Evolutionary conservation across 2,888 invertebrate species (phyloP).

Genomic region (Rhingia campestris): DNA sequence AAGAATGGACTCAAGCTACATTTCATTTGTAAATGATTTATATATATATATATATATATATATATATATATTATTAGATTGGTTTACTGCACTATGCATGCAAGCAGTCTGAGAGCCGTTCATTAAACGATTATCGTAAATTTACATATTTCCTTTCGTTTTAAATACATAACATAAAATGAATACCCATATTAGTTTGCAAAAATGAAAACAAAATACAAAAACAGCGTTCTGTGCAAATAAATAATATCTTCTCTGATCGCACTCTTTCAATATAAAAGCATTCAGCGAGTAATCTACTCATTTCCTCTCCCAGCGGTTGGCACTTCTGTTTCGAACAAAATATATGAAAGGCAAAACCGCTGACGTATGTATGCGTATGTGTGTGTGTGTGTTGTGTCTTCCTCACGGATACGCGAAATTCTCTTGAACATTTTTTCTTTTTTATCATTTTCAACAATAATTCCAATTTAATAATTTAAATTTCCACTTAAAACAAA

Average conservation of each 20-base stretch:
- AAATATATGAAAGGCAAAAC: constrained; percentile 70
- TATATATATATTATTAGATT: too few relatives aligned
- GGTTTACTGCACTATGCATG: too few relatives aligned
- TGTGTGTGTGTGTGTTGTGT: constrained; percentile 74
- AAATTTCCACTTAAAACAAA: constrained; percentile 47
- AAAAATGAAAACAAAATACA: too few relatives aligned
- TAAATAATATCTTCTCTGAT: background rate
- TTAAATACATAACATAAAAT: too few relatives aligned
- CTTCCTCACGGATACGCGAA: constrained; percentile 74
- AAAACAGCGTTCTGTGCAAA: background rate
- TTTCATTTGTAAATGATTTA: too few relatives aligned
- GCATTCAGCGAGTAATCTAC: constrained; percentile 24
- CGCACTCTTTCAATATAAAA: background rate
- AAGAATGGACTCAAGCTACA: too few relatives aligned
- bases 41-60: too few relatives aligned
- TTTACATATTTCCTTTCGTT: too few relatives aligned
- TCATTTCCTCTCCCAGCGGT: background rate
- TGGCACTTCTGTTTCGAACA: constrained; percentile 41
- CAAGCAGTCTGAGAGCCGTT: too few relatives aligned
- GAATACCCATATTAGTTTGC: too few relatives aligned
- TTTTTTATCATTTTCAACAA: constrained; percentile 69
- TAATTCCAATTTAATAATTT: constrained; percentile 62
- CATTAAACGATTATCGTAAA: too few relatives aligned
- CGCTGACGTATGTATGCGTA: constrained; percentile 74
- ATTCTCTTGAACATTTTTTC: constrained; percentile 69